Evolutionary conservation across 2,888 invertebrate genomes (phyloP).

Genomic region (Nomada lathburiana): DNA sequence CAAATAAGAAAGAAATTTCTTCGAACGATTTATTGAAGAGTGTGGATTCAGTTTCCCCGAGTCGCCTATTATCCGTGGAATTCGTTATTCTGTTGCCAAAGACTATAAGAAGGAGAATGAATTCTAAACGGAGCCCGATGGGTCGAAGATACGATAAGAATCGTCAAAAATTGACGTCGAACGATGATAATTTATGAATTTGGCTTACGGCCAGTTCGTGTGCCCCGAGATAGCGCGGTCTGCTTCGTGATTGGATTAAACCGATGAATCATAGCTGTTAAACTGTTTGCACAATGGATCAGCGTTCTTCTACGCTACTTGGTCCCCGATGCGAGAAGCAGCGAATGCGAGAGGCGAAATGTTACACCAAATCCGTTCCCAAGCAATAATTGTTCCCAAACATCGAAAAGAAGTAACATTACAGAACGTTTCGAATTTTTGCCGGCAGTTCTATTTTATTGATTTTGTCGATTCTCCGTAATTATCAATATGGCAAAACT

Average conservation of each 20-base stretch:
- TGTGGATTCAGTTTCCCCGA: no score
- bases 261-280: slow-evolving; percentile 62
- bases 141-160: slow-evolving; percentile 3
- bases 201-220: slow-evolving; percentile 31
- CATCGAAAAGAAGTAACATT: not conserved
- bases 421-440: no score
- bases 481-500: no score
- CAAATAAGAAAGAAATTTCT: no score
- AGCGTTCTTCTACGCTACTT: slow-evolving; percentile 44
- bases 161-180: slow-evolving; percentile 15
- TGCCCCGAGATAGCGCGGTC: slow-evolving; percentile 43
- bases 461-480: no score
- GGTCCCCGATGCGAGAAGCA: not conserved
- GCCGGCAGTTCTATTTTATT: no score
- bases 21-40: no score
- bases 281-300: slow-evolving; percentile 62
- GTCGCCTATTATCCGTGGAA: not conserved
- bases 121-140: not conserved
- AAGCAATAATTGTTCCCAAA: not conserved
- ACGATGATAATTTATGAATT: slow-evolving; percentile 62
- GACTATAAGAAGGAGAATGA: not conserved
- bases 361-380: slow-evolving; percentile 10
- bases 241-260: slow-evolving; percentile 64
- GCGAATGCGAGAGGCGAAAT: slow-evolving; percentile 25
- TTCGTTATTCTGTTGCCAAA: not conserved